These are phyloP conservation scores for Brachyptera risi DNA, from an alignment of 2,888 invertebrate genomes.

Conservation along the genomic window DNA sequence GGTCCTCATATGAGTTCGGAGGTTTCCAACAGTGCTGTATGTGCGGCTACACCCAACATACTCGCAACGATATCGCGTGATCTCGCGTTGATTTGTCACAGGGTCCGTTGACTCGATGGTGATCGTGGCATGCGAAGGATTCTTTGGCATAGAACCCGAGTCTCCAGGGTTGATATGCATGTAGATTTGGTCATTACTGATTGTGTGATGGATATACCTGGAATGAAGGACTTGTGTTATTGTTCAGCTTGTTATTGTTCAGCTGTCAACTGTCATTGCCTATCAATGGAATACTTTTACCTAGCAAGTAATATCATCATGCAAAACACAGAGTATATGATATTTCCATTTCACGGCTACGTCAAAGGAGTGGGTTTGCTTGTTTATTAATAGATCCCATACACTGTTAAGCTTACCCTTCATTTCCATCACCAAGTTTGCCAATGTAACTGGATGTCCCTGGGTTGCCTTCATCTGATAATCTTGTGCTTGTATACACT, in stretches of 20 bases:
- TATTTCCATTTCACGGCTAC: too few species aligned
- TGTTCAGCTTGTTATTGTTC: neutral
- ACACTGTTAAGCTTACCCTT: too few species aligned
- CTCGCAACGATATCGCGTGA: constrained; percentile 78
- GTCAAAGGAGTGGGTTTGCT: too few species aligned
- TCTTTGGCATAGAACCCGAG: constrained; percentile 57
- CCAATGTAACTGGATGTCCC: constrained; percentile 41
- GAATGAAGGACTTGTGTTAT: constrained; percentile 39
- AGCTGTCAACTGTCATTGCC: too few species aligned
- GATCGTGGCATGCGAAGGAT: constrained; percentile 64
- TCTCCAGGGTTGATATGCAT: constrained; percentile 67
- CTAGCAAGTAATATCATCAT: too few species aligned
- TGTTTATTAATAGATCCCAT: too few species aligned
- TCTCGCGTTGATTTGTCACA: constrained; percentile 53
- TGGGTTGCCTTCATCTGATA: constrained; percentile 39
- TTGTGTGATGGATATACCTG: constrained; percentile 65
- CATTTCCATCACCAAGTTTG: constrained; percentile 47
- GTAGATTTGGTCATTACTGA: constrained; percentile 64
- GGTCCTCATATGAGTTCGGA: constrained; percentile 92
- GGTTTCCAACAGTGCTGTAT: constrained; percentile 90
- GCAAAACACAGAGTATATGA: too few species aligned
- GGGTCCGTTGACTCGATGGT: constrained; percentile 62
- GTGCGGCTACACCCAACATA: constrained; percentile 83
- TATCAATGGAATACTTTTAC: too few species aligned
- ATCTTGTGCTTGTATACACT: constrained; percentile 43